Percentiles rank a stretch among this genome's conserved stretches.
These are phyloP conservation scores for Podarcis siculus DNA, from an alignment of 2,797 vertebrate species.

Conservation along the genomic window DNA sequence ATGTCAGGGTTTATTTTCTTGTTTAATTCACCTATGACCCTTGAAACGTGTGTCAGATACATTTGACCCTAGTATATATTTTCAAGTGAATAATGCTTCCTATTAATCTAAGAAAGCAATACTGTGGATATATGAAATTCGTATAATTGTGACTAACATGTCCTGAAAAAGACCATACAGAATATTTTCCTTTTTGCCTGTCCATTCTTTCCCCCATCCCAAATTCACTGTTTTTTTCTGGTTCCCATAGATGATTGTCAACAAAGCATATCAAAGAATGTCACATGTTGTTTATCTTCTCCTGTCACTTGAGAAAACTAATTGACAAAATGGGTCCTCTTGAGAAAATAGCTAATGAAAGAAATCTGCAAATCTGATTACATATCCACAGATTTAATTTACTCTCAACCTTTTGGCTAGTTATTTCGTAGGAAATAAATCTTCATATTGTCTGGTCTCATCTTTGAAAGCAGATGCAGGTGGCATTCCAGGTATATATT, in stretches of 20 bases:
- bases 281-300: constrained; percentile 1
- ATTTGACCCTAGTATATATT: no score
- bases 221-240: background rate
- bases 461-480: background rate
- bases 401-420: constrained; percentile 10
- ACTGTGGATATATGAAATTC: no score
- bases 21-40: no score
- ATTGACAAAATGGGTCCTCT: background rate
- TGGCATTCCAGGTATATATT: background rate
- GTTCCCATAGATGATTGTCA: constrained; percentile 14
- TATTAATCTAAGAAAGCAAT: no score
- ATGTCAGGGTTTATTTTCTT: no score
- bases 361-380: constrained; percentile 22
- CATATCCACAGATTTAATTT: constrained; percentile 21
- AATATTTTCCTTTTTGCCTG: background rate
- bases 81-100: no score
- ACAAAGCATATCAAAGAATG: background rate
- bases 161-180: background rate
- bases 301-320: constrained; percentile 15
- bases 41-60: no score
- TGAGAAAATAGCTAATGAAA: constrained; percentile 34
- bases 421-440: constrained; percentile 13
- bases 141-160: background rate
- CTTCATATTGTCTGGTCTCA: background rate
- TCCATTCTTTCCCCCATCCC: constrained; percentile 4